Conservation (phyloP, 2,888 invertebrate species). For the Halictus quadricinctus region DNA sequence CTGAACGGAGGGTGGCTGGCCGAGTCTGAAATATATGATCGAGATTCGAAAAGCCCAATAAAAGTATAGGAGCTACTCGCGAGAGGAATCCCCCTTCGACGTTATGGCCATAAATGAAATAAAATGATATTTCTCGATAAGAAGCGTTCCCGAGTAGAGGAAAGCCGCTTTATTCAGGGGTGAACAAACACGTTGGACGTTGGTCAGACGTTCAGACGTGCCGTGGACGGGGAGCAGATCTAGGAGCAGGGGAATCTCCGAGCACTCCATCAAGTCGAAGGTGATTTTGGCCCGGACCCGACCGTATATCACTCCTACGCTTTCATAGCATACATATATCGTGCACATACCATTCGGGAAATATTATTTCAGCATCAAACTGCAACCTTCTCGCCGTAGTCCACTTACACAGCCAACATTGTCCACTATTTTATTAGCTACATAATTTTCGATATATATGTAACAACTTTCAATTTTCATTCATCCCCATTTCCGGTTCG, state of each 20-base stretch:
- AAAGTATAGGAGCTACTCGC: slow-evolving; percentile 52
- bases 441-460: background rate
- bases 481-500: too few relatives aligned
- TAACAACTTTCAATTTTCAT: background rate
- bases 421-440: background rate
- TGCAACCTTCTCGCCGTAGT: background rate
- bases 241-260: slow-evolving; percentile 72
- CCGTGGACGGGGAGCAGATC: slow-evolving; percentile 53
- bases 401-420: background rate
- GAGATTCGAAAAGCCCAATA: slow-evolving; percentile 55
- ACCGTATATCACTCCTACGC: slow-evolving; percentile 78
- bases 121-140: slow-evolving; percentile 81
- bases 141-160: slow-evolving; percentile 66
- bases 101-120: slow-evolving; percentile 82
- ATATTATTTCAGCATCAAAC: slow-evolving; percentile 51
- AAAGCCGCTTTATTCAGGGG: slow-evolving; percentile 80
- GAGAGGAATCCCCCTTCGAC: slow-evolving; percentile 59
- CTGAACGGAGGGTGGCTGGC: background rate
- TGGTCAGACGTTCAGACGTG: slow-evolving; percentile 59
- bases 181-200: slow-evolving; percentile 71
- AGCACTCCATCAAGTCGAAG: slow-evolving; percentile 79
- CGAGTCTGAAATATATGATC: slow-evolving; percentile 63
- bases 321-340: slow-evolving; percentile 69
- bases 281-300: slow-evolving; percentile 78
- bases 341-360: slow-evolving; percentile 37